Evolutionary conservation across 2,113 vertebrate genomes (phyloP).

Genomic region (Aegypius monachus): DNA sequence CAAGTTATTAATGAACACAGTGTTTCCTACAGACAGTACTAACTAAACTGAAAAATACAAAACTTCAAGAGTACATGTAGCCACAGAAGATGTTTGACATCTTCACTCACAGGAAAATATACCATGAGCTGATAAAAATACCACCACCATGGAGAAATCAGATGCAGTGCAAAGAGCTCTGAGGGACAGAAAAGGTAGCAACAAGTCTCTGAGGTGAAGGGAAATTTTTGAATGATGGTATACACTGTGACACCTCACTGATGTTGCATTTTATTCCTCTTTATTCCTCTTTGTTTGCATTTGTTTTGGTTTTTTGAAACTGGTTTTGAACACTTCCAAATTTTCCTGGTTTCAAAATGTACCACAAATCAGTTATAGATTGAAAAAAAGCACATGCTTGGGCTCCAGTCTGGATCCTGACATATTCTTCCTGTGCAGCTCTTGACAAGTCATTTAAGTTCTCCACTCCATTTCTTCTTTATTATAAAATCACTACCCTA

Average conservation of each 20-base stretch:
- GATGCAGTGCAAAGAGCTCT: not conserved
- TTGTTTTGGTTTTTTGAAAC: not conserved
- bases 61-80: not conserved
- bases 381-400: not conserved
- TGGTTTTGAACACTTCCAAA: not conserved
- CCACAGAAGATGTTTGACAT: not conserved
- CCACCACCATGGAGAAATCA: not conserved
- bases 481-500: not conserved
- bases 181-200: not conserved
- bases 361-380: not conserved
- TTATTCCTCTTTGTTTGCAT: not conserved
- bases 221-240: not conserved
- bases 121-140: not conserved
- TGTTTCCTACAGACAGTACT: not conserved
- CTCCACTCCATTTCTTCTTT: not conserved
- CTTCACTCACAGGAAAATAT: not conserved
- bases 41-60: not conserved
- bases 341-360: not conserved
- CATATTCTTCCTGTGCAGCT: not conserved
- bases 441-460: not conserved
- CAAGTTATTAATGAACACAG: not conserved
- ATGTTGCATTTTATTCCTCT: not conserved
- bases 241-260: accelerated
- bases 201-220: not conserved
- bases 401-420: not conserved